Base-by-base conservation (phyloP, 2,797 vertebrate genomes). In the Clarias fuscus region DNA sequence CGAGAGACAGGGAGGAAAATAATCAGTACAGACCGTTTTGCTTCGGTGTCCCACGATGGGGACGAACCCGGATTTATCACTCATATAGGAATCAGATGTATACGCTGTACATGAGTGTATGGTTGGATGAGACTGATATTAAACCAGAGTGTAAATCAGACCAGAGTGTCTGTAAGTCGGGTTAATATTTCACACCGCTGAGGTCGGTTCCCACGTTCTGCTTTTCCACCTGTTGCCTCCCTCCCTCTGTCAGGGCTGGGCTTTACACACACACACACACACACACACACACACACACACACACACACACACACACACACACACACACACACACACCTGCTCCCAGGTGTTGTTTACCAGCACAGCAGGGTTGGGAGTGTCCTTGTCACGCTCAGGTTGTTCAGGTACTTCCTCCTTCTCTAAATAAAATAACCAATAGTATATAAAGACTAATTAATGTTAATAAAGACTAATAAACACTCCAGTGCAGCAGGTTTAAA, bases 341-440 rank as follows among this genome's bases (percentile, higher is more conserved):
- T 83, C 68, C 75, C 87, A 86, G 84, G 84, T 86, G 81, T 37
- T 73, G 87, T 86, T 84, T 84, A 84, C 72, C 65, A 83, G 82
- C 65, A 37, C 30, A 82, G 40, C 79, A 65, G 71, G 79, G 73
- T 58, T 0, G 43, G 72, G 43, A 75, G 14, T 75, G 13, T 27
- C 43, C 6, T 48, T n/a, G 72, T 75, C 73, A 77, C 13, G 73
- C 73, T 58, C 53, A 30, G 48, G 27, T 58, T n/a, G 48, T 48
- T 58, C 53, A 30, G 48, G 27, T 58, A 18, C 48, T 77, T 77
- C n/a, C n/a, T 77, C 17, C 53, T 56, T 33, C 53, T 58, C 13
- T 18, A 76, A 20, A 58, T 56, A 56, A 56, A 30, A 8, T 7
- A 15, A 24, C 40, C 43, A 75, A 1, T 27, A 56, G 18, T 30